phyloP scores from a whole-genome alignment of 2,888 invertebrate genomes.

The Tortrix viridana region DNA sequence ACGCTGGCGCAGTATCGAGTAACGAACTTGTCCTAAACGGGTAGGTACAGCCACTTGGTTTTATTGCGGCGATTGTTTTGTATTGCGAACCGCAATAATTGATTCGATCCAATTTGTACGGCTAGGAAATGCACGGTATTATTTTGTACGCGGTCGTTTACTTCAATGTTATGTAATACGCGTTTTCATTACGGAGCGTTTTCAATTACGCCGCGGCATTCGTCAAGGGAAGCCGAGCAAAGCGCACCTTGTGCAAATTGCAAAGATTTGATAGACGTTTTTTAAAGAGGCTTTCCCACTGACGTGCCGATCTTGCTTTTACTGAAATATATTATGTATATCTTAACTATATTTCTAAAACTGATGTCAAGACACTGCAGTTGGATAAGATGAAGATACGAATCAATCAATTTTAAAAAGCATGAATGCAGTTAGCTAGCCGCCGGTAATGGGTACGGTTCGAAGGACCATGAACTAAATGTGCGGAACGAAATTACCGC shows the following conservation, averaged over 20 bases:
- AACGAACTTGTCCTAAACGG: constrained; percentile 45
- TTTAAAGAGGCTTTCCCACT: too few relatives aligned
- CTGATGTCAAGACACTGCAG: too few relatives aligned
- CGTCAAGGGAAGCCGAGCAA: too few relatives aligned
- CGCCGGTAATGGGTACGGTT: neutral
- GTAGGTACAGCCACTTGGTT: constrained; percentile 30
- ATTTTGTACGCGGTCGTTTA: constrained; percentile 3
- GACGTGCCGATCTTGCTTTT: too few relatives aligned
- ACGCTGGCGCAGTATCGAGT: constrained; percentile 44
- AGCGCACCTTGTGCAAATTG: too few relatives aligned
- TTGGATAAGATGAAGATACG: neutral
- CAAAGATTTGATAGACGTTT: too few relatives aligned
- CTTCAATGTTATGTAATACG: constrained; percentile 1
- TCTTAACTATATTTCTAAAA: too few relatives aligned
- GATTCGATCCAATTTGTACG: constrained; percentile 60
- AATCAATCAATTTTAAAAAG: neutral
- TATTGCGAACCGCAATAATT: constrained; percentile 46
- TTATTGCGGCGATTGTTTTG: constrained; percentile 37
- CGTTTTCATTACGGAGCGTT: neutral
- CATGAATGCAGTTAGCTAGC: neutral
- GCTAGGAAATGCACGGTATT: constrained; percentile 20
- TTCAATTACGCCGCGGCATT: too few relatives aligned
- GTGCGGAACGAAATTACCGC: neutral
- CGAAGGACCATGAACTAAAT: constrained; percentile 5
- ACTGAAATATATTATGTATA: too few relatives aligned